Evolutionary conservation across 2,797 vertebrate species (phyloP).

Genomic region (Lepidocolaptes lacrymiger): DNA sequence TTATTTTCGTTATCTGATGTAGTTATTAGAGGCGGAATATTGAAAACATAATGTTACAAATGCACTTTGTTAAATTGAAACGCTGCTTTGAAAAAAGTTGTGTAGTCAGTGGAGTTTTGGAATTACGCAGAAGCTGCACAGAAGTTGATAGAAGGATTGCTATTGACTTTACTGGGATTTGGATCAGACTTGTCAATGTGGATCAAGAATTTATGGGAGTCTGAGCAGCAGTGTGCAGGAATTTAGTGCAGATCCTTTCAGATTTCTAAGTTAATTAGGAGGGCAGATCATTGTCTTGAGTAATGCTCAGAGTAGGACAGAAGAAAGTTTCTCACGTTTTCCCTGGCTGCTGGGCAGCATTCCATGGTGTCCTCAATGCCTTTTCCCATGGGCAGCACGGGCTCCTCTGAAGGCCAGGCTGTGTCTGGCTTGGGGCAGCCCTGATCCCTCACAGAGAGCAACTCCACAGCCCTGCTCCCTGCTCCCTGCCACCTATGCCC

Average conservation of each 20-base stretch:
- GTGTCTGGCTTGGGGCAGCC: accelerated
- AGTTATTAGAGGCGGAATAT: background rate
- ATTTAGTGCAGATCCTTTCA: background rate
- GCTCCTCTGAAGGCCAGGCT: background rate
- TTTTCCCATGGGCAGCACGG: background rate
- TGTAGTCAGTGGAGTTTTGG: background rate
- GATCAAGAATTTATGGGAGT: slow-evolving; percentile 25
- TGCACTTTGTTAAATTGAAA: background rate
- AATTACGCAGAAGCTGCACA: background rate
- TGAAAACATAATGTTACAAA: background rate
- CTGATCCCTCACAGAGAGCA: background rate
- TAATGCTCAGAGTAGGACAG: background rate
- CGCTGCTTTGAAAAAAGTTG: background rate
- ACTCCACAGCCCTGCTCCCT: background rate
- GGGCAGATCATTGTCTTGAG: background rate
- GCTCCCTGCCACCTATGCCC: background rate
- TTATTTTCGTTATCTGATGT: background rate
- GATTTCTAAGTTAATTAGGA: slow-evolving; percentile 24
- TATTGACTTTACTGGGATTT: slow-evolving; percentile 11
- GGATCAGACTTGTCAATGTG: background rate
- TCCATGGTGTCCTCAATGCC: background rate
- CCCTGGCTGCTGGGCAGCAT: background rate
- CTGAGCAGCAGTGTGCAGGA: background rate
- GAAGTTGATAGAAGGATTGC: background rate
- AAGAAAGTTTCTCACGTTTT: background rate